A percentile compares a stretch with the other conserved stretches of the same genome.
These are phyloP conservation scores for Drosophila nigricruria DNA, from an alignment of 2,888 invertebrate species.

Conservation along the genomic window DNA sequence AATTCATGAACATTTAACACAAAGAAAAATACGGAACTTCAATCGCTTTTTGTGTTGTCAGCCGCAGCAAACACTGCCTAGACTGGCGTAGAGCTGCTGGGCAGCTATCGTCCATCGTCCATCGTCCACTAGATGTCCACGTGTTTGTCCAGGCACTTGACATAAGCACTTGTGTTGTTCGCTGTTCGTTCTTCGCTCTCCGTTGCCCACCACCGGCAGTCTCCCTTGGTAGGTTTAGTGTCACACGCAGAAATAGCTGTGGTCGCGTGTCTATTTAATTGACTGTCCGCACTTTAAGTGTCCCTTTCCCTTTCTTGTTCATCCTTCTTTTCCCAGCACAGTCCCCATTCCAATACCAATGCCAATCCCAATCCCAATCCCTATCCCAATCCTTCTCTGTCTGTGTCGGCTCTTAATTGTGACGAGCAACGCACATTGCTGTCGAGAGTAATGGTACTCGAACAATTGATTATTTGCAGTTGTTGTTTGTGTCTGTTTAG, in stretches of 20 bases:
- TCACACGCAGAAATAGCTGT: constrained; percentile 60
- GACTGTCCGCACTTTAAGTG: constrained; percentile 74
- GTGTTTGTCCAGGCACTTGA: constrained; percentile 79
- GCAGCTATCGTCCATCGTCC: constrained; percentile 28
- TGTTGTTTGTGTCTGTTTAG: constrained; percentile 8
- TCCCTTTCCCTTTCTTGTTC: neutral
- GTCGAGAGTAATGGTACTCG: constrained; percentile 61
- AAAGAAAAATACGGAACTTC: constrained; percentile 38
- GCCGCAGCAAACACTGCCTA: constrained; percentile 59
- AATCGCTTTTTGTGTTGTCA: constrained; percentile 58
- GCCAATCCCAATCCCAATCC: constrained; percentile 2
- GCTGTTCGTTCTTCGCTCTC: constrained; percentile 11
- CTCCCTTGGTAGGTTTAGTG: constrained; percentile 58
- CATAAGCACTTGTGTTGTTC: constrained; percentile 70
- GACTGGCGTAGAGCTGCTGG: constrained; percentile 31
- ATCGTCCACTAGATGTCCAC: constrained; percentile 70
- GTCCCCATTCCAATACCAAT: constrained; percentile 1
- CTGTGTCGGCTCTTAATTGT: constrained; percentile 55
- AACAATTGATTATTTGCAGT: constrained; percentile 77
- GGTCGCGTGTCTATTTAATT: constrained; percentile 81
- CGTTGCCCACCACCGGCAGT: constrained; percentile 15
- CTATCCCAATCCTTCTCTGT: constrained; percentile 13
- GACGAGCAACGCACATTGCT: constrained; percentile 50
- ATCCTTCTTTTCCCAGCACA: neutral
- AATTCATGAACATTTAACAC: constrained; percentile 64